phyloP scores from a whole-genome alignment of 1,140 invertebrate genomes.

The Ylistrum balloti region DNA sequence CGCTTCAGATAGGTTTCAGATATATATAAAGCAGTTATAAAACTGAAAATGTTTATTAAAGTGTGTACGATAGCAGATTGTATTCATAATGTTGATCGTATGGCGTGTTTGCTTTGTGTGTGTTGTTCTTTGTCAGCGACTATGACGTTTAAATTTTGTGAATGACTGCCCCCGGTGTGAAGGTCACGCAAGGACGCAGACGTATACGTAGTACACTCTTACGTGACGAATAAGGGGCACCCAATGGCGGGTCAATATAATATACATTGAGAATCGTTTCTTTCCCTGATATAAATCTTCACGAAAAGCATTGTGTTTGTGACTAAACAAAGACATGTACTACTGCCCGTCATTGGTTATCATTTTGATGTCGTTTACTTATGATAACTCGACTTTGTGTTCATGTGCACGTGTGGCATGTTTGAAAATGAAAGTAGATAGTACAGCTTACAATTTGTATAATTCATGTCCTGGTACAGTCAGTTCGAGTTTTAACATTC shows the following conservation, averaged over 20 bases:
- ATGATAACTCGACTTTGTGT: no score
- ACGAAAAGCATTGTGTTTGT: neutral
- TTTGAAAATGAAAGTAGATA: slow-evolving; percentile 25
- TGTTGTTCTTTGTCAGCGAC: slow-evolving; percentile 51
- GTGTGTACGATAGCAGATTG: neutral
- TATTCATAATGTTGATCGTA: neutral
- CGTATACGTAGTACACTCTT: slow-evolving; percentile 27
- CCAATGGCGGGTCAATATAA: slow-evolving; percentile 11
- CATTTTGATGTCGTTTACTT: neutral
- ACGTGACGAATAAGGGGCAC: neutral
- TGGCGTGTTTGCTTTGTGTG: slow-evolving; percentile 40
- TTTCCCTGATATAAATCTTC: neutral
- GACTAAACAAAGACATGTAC: neutral
- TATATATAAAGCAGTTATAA: neutral
- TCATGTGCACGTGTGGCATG: neutral
- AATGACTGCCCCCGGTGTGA: slow-evolving; percentile 58
- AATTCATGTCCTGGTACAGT: no score
- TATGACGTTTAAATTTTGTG: slow-evolving; percentile 49
- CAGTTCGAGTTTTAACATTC: no score
- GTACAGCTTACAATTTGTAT: no score
- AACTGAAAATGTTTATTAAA: neutral
- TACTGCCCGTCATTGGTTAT: neutral
- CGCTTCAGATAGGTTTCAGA: neutral
- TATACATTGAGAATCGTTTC: neutral
- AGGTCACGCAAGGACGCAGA: slow-evolving; percentile 64